Percentiles rank a stretch among this genome's conserved stretches.
These are phyloP conservation scores for Periophthalmus magnuspinnatus DNA, from an alignment of 2,797 vertebrate species.

Conservation along the genomic window DNA sequence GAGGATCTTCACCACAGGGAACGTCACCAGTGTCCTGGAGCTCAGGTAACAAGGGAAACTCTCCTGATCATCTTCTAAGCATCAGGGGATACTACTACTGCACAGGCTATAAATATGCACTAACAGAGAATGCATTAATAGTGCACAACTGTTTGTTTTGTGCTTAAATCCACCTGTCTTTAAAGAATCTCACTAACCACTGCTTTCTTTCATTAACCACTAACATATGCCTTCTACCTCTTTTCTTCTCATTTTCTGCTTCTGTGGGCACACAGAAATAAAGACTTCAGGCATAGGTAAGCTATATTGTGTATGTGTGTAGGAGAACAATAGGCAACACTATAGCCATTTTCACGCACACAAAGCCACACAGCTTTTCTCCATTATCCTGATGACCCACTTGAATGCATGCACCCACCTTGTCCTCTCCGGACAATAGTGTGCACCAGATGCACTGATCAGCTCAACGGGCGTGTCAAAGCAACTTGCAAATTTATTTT, in stretches of 20 bases:
- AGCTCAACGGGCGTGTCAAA: too few species aligned
- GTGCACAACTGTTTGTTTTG: slow-evolving; percentile 57
- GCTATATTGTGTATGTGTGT: slow-evolving; percentile 53
- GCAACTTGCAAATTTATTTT: too few species aligned
- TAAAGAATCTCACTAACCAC: slow-evolving; percentile 34
- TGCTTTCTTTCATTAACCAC: slow-evolving; percentile 48
- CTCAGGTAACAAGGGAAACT: slow-evolving; percentile 84
- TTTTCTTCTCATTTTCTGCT: slow-evolving; percentile 49
- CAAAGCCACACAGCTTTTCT: too few species aligned
- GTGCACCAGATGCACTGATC: too few species aligned
- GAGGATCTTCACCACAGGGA: slow-evolving; percentile 95
- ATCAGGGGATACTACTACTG: slow-evolving; percentile 20
- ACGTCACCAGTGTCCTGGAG: slow-evolving; percentile 96
- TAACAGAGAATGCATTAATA: slow-evolving; percentile 56
- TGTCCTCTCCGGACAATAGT: too few species aligned
- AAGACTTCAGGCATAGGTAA: slow-evolving; percentile 99
- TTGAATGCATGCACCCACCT: too few species aligned
- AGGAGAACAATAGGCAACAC: slow-evolving; percentile 9
- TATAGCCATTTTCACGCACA: too few species aligned
- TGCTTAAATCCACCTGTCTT: slow-evolving; percentile 55
- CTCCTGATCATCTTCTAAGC: slow-evolving; percentile 43
- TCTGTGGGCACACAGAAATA: slow-evolving; percentile 92
- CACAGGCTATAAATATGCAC: slow-evolving; percentile 54
- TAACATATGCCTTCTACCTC: slow-evolving; percentile 60
- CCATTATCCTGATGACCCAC: too few species aligned